Percentiles rank a stretch among this genome's conserved stretches.
These are phyloP conservation scores for Scomber japonicus DNA, from an alignment of 2,113 vertebrate species.

Conservation along the genomic window DNA sequence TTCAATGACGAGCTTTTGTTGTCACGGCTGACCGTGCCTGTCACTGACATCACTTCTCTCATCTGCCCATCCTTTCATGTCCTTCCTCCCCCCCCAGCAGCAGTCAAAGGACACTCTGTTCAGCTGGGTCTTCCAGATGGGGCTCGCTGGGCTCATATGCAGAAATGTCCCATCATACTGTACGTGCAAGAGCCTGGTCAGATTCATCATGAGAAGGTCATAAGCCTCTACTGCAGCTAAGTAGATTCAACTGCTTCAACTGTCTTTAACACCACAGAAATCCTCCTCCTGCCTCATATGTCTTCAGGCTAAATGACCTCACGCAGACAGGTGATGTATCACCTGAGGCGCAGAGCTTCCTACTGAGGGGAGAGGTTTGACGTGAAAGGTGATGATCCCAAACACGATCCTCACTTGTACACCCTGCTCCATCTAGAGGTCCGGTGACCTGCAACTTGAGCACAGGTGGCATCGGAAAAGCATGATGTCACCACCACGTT, in stretches of 20 bases:
- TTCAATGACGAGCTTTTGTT: neutral
- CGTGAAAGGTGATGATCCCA: slow-evolving; percentile 41
- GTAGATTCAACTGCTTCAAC: no score
- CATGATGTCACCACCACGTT: slow-evolving; percentile 29
- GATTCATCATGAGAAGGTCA: slow-evolving; percentile 13
- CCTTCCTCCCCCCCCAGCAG: slow-evolving; percentile 54
- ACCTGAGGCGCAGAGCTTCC: slow-evolving; percentile 20
- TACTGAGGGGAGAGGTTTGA: slow-evolving; percentile 26
- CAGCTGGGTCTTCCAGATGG: slow-evolving; percentile 57
- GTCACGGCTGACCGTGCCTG: slow-evolving; percentile 61
- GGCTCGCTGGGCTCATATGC: slow-evolving; percentile 9
- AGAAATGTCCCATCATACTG: neutral
- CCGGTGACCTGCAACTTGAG: slow-evolving; percentile 65
- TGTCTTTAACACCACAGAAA: neutral
- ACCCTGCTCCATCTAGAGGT: neutral
- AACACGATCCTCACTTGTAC: slow-evolving; percentile 60
- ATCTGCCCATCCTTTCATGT: slow-evolving; percentile 49
- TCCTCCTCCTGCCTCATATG: neutral
- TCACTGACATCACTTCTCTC: slow-evolving; percentile 74
- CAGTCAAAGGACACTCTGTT: slow-evolving; percentile 69
- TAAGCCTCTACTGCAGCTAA: neutral
- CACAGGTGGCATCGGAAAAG: slow-evolving; percentile 57
- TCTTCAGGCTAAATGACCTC: neutral
- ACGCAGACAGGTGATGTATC: slow-evolving; percentile 3
- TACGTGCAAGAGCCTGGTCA: neutral